A percentile compares a stretch with the other conserved stretches of the same genome.
phyloP scores from a whole-genome alignment of 2,113 vertebrate species.

The Saimiri boliviensis region DNA sequence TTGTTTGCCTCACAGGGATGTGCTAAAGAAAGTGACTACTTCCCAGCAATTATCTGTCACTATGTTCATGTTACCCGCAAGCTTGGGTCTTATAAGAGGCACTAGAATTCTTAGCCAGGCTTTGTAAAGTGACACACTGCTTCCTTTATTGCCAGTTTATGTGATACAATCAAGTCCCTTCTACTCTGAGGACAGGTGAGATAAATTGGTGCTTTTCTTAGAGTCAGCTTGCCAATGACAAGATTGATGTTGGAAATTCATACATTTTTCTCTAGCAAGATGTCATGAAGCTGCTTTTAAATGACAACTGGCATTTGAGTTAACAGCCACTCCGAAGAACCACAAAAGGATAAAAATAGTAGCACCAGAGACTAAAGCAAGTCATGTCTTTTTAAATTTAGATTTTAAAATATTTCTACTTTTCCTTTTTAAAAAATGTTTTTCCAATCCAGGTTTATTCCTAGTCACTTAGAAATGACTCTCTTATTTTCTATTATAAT shows the following conservation, averaged over 20 bases:
- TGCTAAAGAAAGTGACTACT: not conserved
- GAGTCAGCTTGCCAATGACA: not conserved
- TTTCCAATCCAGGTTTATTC: conserved; percentile 33
- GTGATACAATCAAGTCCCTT: not conserved
- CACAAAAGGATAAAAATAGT: conserved; percentile 18
- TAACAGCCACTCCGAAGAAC: not conserved
- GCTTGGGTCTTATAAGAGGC: not conserved
- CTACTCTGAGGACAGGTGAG: not conserved
- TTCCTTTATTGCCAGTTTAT: not conserved
- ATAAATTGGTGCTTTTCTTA: not conserved
- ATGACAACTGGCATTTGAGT: not conserved
- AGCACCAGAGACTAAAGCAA: not conserved
- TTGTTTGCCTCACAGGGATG: not conserved
- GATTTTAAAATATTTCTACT: not conserved
- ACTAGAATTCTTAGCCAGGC: not conserved
- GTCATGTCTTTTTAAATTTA: conserved; percentile 53
- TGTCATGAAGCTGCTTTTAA: conserved; percentile 18
- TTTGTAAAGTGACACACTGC: not conserved
- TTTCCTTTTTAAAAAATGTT: conserved; percentile 4
- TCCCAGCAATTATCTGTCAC: not conserved
- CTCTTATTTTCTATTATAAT: conserved; percentile 6
- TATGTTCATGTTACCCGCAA: not conserved
- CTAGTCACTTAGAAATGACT: conserved; percentile 42
- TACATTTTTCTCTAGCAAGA: conserved; percentile 29
- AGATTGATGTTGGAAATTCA: not conserved